Base-by-base conservation (phyloP, 2,797 vertebrate species). In the Hypotaenidia okinawae region DNA sequence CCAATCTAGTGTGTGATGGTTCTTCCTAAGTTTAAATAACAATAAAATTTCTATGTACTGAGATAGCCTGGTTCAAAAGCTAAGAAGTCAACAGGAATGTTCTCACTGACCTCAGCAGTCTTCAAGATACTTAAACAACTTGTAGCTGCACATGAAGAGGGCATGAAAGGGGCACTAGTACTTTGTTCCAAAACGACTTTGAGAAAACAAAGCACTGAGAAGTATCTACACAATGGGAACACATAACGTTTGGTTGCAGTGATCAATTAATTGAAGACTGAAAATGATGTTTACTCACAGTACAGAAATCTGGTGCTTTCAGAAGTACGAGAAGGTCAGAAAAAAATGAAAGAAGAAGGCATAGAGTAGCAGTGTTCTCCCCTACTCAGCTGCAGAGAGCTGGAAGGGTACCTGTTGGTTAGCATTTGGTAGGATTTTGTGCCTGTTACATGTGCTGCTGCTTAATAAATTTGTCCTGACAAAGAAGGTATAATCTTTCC, bases 391-490 rank as follows among this genome's bases (percentile, higher is more conserved):
- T 59, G 80, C 68, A 59, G 70, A 61, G 33, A 67, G 45, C 13
- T 89, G 91, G 73, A 93, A 93, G 17, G 52, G 41, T 64, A 52
- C 64, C 75, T 84, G 24, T 68, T 89, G 47, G 25, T 73, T 22
- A 67, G 74, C 16, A 3, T 63, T 76, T 87, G 49, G 23, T 77
- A 39, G 43, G 39, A 49, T 70, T 90, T 70, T 77, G 25, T 64
- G 72, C 72, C 62, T 86, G 21, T 78, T 87, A 45, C n/a, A 35
- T 73, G 87, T 85, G 85, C 78, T 89, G 35, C 78, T 85, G 75
- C 67, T 92, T 91, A 91, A 92, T 77, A 87, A 83, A 85, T 70
- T 82, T 57, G 77, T 45, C 13, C 54, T 89, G 82, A 78, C 45
- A 81, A 81, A 41, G 72, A 33, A 82, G 70, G 41, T 24, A 47